Percentiles rank a stretch among this genome's conserved stretches.
Evolutionary conservation across 2,888 invertebrate genomes (phyloP).

Genomic region (Euphydryas editha): DNA sequence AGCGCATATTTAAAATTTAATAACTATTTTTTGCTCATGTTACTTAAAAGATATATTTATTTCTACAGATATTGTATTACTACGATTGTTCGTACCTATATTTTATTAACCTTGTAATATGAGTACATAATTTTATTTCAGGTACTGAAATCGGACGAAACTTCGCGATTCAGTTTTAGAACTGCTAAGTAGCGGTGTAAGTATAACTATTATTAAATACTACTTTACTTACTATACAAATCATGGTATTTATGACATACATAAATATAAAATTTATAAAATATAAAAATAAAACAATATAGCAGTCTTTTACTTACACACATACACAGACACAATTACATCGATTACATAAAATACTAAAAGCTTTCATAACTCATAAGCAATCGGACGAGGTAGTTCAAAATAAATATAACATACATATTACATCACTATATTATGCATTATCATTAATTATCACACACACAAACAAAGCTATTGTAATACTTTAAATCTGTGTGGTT

Average conservation of each 20-base stretch:
- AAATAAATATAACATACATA: background rate
- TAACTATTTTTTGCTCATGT: background rate
- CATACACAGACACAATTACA: background rate
- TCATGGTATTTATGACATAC: background rate
- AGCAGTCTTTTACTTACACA: background rate
- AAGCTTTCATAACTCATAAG: conserved; percentile 21
- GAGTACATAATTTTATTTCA: conserved; percentile 16
- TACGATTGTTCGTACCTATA: conserved; percentile 20
- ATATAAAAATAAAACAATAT: background rate
- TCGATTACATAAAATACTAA: conserved; percentile 15
- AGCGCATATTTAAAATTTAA: background rate
- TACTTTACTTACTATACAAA: background rate
- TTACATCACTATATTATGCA: conserved; percentile 8
- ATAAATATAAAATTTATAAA: background rate
- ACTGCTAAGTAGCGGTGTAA: conserved; percentile 13
- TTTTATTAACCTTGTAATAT: conserved; percentile 14
- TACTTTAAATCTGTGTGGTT: background rate
- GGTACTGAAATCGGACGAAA: conserved; percentile 1
- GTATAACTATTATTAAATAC: conserved; percentile 3
- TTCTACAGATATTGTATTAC: background rate
- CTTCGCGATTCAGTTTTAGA: conserved; percentile 9
- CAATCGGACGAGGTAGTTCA: conserved; percentile 5
- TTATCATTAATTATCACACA: conserved; percentile 1
- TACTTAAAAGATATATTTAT: background rate
- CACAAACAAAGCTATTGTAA: conserved; percentile 2